These are phyloP conservation scores for Trinorchestia longiramus DNA, from an alignment of 1,140 invertebrate species.

Conservation along the genomic window DNA sequence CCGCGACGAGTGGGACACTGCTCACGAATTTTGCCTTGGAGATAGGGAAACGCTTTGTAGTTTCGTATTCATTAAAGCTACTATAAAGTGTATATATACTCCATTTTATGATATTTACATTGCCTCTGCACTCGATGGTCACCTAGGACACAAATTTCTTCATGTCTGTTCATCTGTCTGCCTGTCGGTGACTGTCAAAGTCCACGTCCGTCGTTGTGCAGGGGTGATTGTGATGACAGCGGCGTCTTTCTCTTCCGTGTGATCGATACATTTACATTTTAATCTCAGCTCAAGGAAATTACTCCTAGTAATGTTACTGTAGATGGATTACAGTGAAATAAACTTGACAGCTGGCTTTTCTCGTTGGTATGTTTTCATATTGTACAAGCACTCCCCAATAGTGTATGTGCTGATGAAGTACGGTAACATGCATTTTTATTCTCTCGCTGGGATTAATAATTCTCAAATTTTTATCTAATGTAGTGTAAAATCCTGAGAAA, in stretches of 20 bases:
- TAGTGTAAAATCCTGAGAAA: neutral
- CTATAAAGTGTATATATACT: neutral
- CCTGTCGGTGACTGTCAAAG: neutral
- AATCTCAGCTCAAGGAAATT: neutral
- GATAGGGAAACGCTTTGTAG: neutral
- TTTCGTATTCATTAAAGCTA: neutral
- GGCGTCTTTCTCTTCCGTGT: neutral
- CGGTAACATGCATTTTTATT: neutral
- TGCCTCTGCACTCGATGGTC: neutral
- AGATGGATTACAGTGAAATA: neutral
- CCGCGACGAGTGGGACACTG: slow-evolving; percentile 9
- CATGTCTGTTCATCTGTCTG: neutral
- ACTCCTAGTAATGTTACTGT: neutral
- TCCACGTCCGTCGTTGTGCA: too few relatives aligned
- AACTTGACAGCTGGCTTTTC: neutral
- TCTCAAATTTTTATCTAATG: too few relatives aligned
- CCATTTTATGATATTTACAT: neutral
- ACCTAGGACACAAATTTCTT: neutral
- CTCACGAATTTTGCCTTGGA: slow-evolving; percentile 11
- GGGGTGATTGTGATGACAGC: neutral
- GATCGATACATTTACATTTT: neutral
- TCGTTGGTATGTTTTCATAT: neutral
- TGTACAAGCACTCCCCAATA: neutral
- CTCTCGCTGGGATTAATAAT: too few relatives aligned
- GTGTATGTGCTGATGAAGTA: neutral